Conservation (phyloP, 37 sponge, comb jelly and placozoan genomes). For the Spongia lamella region DNA sequence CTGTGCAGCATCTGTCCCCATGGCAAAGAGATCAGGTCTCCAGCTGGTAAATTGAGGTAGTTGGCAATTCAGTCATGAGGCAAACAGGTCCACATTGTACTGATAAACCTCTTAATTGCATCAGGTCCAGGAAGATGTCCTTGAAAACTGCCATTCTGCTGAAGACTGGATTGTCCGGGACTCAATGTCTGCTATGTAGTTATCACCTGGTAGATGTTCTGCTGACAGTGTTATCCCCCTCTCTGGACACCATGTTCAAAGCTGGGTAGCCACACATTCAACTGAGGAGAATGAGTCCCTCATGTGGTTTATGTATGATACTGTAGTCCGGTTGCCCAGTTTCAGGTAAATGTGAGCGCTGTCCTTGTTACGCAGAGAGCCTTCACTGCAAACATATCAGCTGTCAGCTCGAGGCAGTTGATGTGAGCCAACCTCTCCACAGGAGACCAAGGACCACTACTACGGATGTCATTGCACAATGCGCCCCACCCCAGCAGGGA, state of each 20-base stretch:
- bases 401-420: too few relatives aligned
- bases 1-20: constrained; percentile 38
- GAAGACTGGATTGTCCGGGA: too few relatives aligned
- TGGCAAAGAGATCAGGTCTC: constrained; percentile 48
- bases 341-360: not conserved
- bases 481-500: constrained; percentile 49
- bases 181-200: not conserved
- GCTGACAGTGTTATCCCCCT: not conserved
- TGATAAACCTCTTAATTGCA: too few relatives aligned
- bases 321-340: too few relatives aligned
- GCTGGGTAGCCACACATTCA: constrained; percentile 9
- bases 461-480: constrained; percentile 6
- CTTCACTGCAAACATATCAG: not conserved
- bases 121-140: too few relatives aligned
- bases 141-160: too few relatives aligned
- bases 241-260: constrained; percentile 25
- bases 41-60: constrained; percentile 38
- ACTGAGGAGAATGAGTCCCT: not conserved
- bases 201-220: constrained; percentile 11
- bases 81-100: constrained; percentile 26
- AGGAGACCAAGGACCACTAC: constrained; percentile 36
- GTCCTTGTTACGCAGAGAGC: not conserved
- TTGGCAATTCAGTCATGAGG: constrained; percentile 49
- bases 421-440: constrained; percentile 22
- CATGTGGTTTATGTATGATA: too few relatives aligned